Base-by-base conservation (phyloP, 2,797 vertebrate species). In the Tauraco hartlaubi region DNA sequence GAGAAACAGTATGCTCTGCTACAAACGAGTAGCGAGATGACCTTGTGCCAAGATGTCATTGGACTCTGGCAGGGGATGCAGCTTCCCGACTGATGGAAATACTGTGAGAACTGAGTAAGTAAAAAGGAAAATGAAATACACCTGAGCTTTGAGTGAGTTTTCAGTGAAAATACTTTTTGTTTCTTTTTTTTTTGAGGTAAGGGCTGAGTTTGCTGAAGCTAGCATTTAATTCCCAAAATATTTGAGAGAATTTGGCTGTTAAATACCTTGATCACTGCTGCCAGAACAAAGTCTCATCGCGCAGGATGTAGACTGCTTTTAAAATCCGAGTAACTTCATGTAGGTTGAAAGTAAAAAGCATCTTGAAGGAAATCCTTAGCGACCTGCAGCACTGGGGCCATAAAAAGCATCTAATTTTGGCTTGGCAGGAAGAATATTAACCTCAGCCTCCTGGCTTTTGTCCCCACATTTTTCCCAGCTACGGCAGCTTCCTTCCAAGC, bases 141-240 rank as follows among this genome's bases (percentile, higher is more conserved):
- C 37, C 61, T 56, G 48, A 48, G 37, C 22, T 6, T 49, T 39
- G 48, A 13, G 41, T 55, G 23, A 95, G 14, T 62, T 96, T 92
- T 91, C 61, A 83, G 26, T 66, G 35, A 94, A 96, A 95, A 89
- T 33, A 84, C 44, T 49, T 93, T 87, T 82, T 82, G 9, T 72
- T 90, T 83, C 37, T 75, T 80, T 92, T 26, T 55, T 37, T 92
- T 58, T 79, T 44, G 52, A 82, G 41, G 54, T 76, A 84, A 78
- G 22, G 29, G 31, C 43, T 81, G 59, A 68, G 10, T 85, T 72
- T 92, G 37, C 67, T 77, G 49, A 95, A 94, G 31, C 58, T 73
- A 66, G 49, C 15, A 18, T 79, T 87, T 93, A 84, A 83, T 85
- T 92, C n/a, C 44, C 71, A n/a, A 81, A 92, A 88, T 58, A 79